A percentile compares a stretch with the other conserved stretches of the same genome.
These are phyloP conservation scores for Ochlodes sylvanus DNA, from an alignment of 2,888 invertebrate species.

Conservation along the genomic window DNA sequence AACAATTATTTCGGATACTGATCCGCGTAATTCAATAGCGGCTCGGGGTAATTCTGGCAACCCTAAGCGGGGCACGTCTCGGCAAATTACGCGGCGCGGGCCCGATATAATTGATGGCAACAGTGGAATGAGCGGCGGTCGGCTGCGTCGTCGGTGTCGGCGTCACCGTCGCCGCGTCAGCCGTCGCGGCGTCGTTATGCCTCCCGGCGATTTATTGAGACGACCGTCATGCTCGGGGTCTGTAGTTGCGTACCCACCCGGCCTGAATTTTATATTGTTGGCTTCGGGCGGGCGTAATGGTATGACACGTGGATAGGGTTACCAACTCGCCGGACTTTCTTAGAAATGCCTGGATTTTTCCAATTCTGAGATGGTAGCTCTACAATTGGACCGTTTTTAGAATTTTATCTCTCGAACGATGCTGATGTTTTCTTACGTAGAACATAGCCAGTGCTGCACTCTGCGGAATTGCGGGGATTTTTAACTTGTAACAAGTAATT, in stretches of 20 bases:
- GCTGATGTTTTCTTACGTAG: too few relatives aligned
- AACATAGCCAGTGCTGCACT: too few relatives aligned
- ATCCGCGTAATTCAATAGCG: slow-evolving; percentile 10
- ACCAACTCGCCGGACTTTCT: too few relatives aligned
- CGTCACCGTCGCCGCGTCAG: neutral
- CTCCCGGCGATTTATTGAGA: slow-evolving; percentile 18
- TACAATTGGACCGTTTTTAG: too few relatives aligned
- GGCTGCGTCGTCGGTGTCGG: slow-evolving; percentile 2
- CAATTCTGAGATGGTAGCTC: too few relatives aligned
- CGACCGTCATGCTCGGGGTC: neutral
- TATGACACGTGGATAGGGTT: too few relatives aligned
- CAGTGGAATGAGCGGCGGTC: slow-evolving; percentile 55
- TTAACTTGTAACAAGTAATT: too few relatives aligned
- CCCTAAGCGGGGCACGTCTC: slow-evolving; percentile 62
- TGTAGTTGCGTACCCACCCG: neutral
- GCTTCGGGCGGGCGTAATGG: too few relatives aligned
- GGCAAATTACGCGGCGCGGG: slow-evolving; percentile 77
- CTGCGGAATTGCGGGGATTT: too few relatives aligned
- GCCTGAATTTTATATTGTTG: neutral
- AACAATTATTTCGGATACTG: slow-evolving; percentile 3
- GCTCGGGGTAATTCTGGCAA: slow-evolving; percentile 50
- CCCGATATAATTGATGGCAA: slow-evolving; percentile 53
- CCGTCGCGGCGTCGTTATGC: neutral
- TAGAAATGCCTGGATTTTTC: too few relatives aligned
- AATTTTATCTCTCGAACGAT: too few relatives aligned